A percentile compares a stretch with the other conserved stretches of the same genome.
Evolutionary conservation across 1,140 invertebrate genomes (phyloP).

Genomic region (Pantala flavescens): DNA sequence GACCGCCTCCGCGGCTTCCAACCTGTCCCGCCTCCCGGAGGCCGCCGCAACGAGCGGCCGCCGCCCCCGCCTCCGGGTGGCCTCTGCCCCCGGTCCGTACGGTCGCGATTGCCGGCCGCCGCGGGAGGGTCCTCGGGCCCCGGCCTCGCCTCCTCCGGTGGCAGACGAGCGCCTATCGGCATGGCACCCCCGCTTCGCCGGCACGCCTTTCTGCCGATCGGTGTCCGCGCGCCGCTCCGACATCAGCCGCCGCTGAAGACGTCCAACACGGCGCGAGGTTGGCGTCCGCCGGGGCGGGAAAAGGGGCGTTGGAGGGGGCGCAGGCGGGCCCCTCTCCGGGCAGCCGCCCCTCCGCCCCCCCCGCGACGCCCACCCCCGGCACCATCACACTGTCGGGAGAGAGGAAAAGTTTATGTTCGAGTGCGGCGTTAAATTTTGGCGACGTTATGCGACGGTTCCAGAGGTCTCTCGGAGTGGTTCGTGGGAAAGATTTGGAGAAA

Average conservation of each 20-base stretch:
- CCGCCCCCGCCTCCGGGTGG: neutral
- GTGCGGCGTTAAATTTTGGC: too few species aligned
- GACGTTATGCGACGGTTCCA: too few species aligned
- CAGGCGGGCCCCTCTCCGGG: neutral
- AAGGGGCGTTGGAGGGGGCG: neutral
- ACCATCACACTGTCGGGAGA: neutral
- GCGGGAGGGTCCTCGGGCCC: neutral
- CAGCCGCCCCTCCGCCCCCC: neutral
- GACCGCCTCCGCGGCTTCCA: neutral
- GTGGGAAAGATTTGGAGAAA: too few species aligned
- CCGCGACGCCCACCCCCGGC: neutral
- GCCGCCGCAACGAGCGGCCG: slow-evolving; percentile 2
- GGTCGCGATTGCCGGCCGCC: neutral
- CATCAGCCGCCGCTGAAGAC: neutral
- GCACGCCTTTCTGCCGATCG: neutral
- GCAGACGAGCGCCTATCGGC: neutral
- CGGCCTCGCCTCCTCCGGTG: neutral
- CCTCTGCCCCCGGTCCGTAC: neutral
- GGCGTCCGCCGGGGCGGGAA: neutral
- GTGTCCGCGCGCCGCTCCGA: neutral
- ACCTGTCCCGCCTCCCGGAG: neutral
- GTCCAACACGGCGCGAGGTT: neutral
- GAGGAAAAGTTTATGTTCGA: neutral
- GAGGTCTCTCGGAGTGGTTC: too few species aligned
- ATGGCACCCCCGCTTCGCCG: neutral